phyloP scores from a whole-genome alignment of 1,140 invertebrate species.

The Drosophila subobscura region DNA sequence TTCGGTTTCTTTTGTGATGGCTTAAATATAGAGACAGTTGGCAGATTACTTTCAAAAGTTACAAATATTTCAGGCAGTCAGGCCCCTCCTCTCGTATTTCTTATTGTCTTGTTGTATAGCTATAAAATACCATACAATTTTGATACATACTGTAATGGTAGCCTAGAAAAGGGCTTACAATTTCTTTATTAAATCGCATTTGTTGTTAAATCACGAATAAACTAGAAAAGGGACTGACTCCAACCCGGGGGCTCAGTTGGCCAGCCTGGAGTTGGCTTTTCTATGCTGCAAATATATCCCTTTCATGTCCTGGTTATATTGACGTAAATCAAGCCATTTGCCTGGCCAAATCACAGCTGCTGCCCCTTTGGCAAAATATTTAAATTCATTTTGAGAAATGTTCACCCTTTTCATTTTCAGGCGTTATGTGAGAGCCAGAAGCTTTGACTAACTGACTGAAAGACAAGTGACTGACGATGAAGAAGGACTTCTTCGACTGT shows the following conservation, averaged over 20 bases:
- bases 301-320: constrained; percentile 61
- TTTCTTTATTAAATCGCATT: constrained; percentile 75
- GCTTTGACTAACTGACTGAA: constrained; percentile 8
- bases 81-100: too few species aligned
- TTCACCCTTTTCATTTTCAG: constrained; percentile 49
- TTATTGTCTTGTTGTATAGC: not conserved
- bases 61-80: too few species aligned
- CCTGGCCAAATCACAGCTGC: constrained; percentile 47
- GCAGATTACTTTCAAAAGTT: not conserved
- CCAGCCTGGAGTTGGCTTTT: constrained; percentile 7
- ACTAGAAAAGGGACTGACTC: constrained; percentile 38
- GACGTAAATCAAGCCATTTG: constrained; percentile 70
- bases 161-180: constrained; percentile 56
- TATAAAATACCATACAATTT: too few species aligned
- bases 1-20: not conserved
- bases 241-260: constrained; percentile 25
- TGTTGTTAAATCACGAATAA: constrained; percentile 70
- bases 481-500: constrained; percentile 33
- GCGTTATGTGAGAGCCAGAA: constrained; percentile 22
- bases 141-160: constrained; percentile 19
- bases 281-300: constrained; percentile 31
- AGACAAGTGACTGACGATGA: constrained; percentile 10
- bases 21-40: too few species aligned
- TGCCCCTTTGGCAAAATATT: constrained; percentile 61
- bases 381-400: constrained; percentile 66